Percentiles rank a stretch among this genome's conserved stretches.
These are phyloP conservation scores for Mnemiopsis leidyi DNA, from an alignment of 37 sponge, comb jelly and placozoan genomes.

Conservation along the genomic window DNA sequence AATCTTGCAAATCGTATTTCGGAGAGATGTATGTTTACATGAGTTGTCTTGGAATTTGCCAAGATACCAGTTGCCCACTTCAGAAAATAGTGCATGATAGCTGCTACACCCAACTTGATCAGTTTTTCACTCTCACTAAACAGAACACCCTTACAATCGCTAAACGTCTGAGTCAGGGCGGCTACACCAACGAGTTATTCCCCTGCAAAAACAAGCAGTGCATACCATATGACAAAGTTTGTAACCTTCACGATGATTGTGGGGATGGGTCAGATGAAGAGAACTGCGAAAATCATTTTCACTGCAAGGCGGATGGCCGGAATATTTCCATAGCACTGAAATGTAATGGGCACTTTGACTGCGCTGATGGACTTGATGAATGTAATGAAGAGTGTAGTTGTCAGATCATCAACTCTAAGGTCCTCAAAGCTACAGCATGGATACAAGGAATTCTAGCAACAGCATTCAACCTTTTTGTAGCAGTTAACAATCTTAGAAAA, in stretches of 20 bases:
- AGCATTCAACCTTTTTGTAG: background rate
- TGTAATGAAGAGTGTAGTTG: background rate
- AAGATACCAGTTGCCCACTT: background rate
- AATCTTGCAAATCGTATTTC: background rate
- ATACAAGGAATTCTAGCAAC: background rate
- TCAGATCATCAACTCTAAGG: background rate
- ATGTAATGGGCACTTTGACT: background rate
- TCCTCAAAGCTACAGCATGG: constrained; percentile 23
- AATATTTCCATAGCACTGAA: background rate
- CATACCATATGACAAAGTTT: background rate
- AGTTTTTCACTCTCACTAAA: background rate
- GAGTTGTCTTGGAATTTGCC: background rate
- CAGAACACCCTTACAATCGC: background rate
- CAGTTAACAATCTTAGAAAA: background rate
- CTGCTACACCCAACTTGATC: background rate
- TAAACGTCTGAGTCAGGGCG: background rate
- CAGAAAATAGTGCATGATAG: background rate
- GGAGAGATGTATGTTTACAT: constrained; percentile 34
- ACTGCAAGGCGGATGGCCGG: background rate
- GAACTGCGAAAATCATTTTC: background rate
- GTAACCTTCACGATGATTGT: constrained; percentile 57
- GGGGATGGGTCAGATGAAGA: constrained; percentile 23
- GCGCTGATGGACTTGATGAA: background rate
- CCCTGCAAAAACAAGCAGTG: background rate
- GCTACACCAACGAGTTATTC: background rate